phyloP scores from a whole-genome alignment of 2,888 invertebrate genomes.

The Dasysyrphus tricinctus region DNA sequence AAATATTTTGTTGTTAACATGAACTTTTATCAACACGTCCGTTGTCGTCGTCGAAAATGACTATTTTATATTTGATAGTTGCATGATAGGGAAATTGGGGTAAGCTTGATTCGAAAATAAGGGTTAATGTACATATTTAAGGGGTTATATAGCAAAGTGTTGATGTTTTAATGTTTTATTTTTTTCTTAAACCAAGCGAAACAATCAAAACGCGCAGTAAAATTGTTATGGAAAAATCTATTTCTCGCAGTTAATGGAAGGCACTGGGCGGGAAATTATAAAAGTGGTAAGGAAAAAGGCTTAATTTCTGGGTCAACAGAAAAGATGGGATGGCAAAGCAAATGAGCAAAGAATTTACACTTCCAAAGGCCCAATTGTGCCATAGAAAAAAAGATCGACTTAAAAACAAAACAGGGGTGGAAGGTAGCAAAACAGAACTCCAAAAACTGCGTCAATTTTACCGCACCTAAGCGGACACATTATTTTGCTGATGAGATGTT shows the following conservation, averaged over 20 bases:
- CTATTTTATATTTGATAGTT: not conserved
- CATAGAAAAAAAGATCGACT: too few relatives aligned
- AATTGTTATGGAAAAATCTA: not conserved
- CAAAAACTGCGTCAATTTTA: too few relatives aligned
- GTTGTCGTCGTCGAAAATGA: not conserved
- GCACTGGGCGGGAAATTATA: too few relatives aligned
- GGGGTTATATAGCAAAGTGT: not conserved
- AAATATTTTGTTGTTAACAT: slow-evolving; percentile 65
- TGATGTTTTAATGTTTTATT: not conserved
- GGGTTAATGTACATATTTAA: not conserved
- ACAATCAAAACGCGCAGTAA: not conserved
- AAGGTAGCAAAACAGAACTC: too few relatives aligned
- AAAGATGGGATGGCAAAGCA: too few relatives aligned
- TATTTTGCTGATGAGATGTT: too few relatives aligned
- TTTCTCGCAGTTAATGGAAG: not conserved
- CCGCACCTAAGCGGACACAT: too few relatives aligned
- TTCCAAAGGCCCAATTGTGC: too few relatives aligned
- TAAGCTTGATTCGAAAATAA: not conserved
- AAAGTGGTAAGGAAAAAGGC: too few relatives aligned
- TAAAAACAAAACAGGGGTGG: too few relatives aligned
- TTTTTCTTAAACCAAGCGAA: not conserved
- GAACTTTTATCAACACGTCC: slow-evolving; percentile 39
- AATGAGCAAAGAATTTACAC: too few relatives aligned
- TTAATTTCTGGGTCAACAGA: too few relatives aligned
- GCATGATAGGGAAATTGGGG: not conserved